Conservation (phyloP, 2,888 invertebrate species). For the Ptychoptera albimana region DNA sequence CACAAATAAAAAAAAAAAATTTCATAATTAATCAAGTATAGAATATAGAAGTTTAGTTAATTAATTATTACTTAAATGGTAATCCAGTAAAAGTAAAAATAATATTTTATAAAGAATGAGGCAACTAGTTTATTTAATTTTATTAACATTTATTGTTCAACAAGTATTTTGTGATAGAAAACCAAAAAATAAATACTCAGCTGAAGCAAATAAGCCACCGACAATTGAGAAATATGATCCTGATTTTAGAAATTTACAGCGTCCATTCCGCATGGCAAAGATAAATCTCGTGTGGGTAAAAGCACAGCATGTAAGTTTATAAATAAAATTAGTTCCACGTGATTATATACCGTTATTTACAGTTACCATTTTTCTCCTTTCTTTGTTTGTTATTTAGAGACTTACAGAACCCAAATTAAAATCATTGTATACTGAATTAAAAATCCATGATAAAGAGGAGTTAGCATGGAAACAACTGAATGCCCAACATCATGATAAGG, state of each 20-base stretch:
- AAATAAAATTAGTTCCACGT: background rate
- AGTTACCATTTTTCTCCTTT: background rate
- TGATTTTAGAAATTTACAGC: slow-evolving; percentile 54
- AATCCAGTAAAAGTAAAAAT: no score
- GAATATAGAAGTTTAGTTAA: no score
- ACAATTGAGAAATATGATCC: slow-evolving; percentile 28
- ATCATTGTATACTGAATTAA: slow-evolving; percentile 73
- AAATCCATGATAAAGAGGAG: slow-evolving; percentile 87
- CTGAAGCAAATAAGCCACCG: slow-evolving; percentile 31
- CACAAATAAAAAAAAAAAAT: no score
- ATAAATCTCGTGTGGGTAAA: slow-evolving; percentile 80
- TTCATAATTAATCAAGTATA: no score
- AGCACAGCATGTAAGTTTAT: slow-evolving; percentile 62
- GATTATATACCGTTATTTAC: background rate
- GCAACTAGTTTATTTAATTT: no score
- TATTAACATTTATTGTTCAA: no score
- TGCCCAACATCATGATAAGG: slow-evolving; percentile 71
- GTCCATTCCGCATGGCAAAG: slow-evolving; percentile 82
- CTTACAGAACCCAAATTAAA: slow-evolving; percentile 70
- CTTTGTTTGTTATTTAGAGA: slow-evolving; percentile 32
- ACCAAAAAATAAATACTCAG: slow-evolving; percentile 49
- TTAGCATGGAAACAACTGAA: slow-evolving; percentile 65
- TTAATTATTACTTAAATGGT: no score
- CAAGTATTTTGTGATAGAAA: slow-evolving; percentile 10
- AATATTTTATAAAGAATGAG: no score